Conservation (phyloP, 2,797 vertebrate species). For the Balearica regulorum region DNA sequence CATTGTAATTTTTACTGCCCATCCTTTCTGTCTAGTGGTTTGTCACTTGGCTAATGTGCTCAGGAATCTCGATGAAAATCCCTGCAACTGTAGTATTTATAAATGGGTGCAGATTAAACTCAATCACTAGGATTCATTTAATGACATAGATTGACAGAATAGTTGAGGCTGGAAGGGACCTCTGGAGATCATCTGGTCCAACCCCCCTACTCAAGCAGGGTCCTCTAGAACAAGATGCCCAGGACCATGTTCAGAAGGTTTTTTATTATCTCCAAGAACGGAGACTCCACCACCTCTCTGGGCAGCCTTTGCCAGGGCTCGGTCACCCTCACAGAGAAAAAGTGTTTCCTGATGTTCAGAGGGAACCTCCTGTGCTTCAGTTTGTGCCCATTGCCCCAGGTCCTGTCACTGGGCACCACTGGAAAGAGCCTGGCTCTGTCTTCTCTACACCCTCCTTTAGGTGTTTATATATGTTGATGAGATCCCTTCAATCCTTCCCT, state of each 20-base stretch:
- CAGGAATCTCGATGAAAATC: neutral
- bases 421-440: neutral
- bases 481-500: neutral
- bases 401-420: neutral
- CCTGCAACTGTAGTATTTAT: neutral
- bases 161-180: neutral
- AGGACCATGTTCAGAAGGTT: neutral
- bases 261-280: neutral
- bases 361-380: neutral
- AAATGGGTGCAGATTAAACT: neutral
- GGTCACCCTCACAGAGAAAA: neutral
- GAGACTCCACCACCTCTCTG: neutral
- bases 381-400: neutral
- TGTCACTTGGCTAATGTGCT: neutral
- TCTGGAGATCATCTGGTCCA: neutral
- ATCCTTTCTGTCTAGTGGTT: neutral
- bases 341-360: neutral
- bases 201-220: accelerated
- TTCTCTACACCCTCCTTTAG: neutral
- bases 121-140: neutral
- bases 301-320: neutral
- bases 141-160: neutral
- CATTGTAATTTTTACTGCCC: neutral
- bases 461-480: neutral
- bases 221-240: neutral